phyloP scores from a whole-genome alignment of 2,797 vertebrate genomes.

The Oryzias dopingdopingensis region DNA sequence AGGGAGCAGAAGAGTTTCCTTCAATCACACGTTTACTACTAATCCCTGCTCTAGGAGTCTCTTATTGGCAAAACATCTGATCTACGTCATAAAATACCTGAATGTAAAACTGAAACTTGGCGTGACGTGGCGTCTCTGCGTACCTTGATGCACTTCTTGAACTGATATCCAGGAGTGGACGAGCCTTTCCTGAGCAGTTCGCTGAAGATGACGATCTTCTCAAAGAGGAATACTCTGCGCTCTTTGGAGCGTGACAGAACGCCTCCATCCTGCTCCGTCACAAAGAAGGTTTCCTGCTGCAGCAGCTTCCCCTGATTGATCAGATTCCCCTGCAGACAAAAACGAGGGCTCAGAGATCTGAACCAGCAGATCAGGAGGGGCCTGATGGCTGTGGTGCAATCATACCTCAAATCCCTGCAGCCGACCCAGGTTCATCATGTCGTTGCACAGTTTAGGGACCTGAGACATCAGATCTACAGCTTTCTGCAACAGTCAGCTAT shows the following conservation, averaged over 20 bases:
- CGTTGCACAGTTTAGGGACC: slow-evolving; percentile 98
- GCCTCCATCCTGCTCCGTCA: slow-evolving; percentile 90
- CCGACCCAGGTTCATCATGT: slow-evolving; percentile 99
- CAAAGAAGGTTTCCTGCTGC: slow-evolving; percentile 97
- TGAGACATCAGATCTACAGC: slow-evolving; percentile 97
- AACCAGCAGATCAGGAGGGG: neutral
- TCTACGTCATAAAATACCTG: too few species aligned
- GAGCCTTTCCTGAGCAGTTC: slow-evolving; percentile 96
- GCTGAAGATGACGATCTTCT: slow-evolving; percentile 98
- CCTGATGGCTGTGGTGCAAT: neutral
- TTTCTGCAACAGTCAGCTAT: slow-evolving; percentile 78
- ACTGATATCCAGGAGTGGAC: slow-evolving; percentile 92
- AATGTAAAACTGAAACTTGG: too few species aligned
- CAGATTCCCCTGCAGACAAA: slow-evolving; percentile 87
- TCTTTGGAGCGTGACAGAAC: slow-evolving; percentile 94
- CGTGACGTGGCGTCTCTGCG: neutral
- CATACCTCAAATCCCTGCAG: slow-evolving; percentile 95
- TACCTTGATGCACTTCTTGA: slow-evolving; percentile 98
- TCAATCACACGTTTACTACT: too few species aligned
- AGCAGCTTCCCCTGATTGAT: slow-evolving; percentile 95
- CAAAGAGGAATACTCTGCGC: slow-evolving; percentile 94
- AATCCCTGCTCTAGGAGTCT: too few species aligned
- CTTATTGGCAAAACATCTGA: too few species aligned
- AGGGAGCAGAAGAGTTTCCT: too few species aligned
- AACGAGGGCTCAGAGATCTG: neutral